phyloP scores from a whole-genome alignment of 2,113 vertebrate species.

The Thamnaconus septentrionalis region DNA sequence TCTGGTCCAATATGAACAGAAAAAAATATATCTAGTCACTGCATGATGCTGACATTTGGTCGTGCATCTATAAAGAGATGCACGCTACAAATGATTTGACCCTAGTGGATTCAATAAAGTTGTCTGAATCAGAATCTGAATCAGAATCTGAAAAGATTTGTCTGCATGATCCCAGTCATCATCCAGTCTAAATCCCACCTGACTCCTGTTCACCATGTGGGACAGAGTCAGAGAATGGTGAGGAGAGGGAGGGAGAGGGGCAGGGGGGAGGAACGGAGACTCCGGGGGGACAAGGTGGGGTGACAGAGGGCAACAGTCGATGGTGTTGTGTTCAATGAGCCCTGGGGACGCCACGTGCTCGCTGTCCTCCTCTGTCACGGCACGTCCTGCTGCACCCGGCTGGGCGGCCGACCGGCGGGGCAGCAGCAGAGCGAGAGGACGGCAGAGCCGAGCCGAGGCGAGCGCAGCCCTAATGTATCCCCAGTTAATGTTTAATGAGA shows the following conservation, averaged over 20 bases:
- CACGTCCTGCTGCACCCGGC: constrained; percentile 38
- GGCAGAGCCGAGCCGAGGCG: constrained; percentile 18
- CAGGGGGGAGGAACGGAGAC: constrained; percentile 35
- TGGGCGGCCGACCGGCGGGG: no score
- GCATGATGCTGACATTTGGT: no score
- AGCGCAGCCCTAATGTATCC: constrained; percentile 59
- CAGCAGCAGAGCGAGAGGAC: constrained; percentile 17
- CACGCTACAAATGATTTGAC: no score
- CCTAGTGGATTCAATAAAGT: no score
- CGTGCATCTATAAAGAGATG: no score
- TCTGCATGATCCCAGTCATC: no score
- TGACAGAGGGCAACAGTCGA: constrained; percentile 34
- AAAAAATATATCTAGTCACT: no score
- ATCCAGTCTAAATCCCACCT: background rate
- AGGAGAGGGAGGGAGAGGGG: constrained; percentile 24
- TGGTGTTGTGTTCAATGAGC: constrained; percentile 54
- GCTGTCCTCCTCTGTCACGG: constrained; percentile 51
- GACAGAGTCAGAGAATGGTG: constrained; percentile 27
- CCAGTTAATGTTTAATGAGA: constrained; percentile 73
- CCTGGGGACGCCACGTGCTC: constrained; percentile 58
- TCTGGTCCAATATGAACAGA: no score
- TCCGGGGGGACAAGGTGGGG: constrained; percentile 2
- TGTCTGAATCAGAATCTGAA: no score
- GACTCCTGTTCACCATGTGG: constrained; percentile 51
- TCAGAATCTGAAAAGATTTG: no score